A percentile compares a stretch with the other conserved stretches of the same genome.
Evolutionary conservation across 2,797 vertebrate species (phyloP).

Genomic region (Gila robusta): DNA sequence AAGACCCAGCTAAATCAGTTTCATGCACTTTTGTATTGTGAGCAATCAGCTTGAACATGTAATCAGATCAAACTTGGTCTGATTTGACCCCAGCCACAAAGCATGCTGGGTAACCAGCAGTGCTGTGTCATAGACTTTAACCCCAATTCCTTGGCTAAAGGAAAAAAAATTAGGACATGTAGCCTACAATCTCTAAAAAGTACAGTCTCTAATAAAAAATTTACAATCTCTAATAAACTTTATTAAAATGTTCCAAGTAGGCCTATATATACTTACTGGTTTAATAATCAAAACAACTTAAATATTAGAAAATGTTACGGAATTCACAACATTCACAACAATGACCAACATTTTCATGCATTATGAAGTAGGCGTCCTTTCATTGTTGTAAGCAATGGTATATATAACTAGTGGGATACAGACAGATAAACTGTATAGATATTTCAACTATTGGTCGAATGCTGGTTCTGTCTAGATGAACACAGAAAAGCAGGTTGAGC

Average conservation of each 20-base stretch:
- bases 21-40: not conserved
- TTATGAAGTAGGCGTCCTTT: not conserved
- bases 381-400: not conserved
- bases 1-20: not conserved
- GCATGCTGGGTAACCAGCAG: not conserved
- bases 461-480: not conserved
- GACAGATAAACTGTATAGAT: not conserved
- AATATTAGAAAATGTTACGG: not conserved
- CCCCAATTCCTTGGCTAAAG: not conserved
- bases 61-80: not conserved
- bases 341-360: not conserved
- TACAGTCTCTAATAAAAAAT: too few relatives aligned
- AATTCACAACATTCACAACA: not conserved
- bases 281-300: not conserved
- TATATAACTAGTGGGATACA: not conserved
- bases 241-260: not conserved
- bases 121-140: not conserved
- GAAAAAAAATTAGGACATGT: not conserved
- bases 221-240: not conserved
- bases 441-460: not conserved
- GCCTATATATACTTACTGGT: not conserved
- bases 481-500: not conserved
- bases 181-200: not conserved
- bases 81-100: not conserved
- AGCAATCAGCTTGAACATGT: not conserved